A percentile compares a stretch with the other conserved stretches of the same genome.
Conservation (phyloP, 1,140 invertebrate species). For the Eriocheir sinensis region DNA sequence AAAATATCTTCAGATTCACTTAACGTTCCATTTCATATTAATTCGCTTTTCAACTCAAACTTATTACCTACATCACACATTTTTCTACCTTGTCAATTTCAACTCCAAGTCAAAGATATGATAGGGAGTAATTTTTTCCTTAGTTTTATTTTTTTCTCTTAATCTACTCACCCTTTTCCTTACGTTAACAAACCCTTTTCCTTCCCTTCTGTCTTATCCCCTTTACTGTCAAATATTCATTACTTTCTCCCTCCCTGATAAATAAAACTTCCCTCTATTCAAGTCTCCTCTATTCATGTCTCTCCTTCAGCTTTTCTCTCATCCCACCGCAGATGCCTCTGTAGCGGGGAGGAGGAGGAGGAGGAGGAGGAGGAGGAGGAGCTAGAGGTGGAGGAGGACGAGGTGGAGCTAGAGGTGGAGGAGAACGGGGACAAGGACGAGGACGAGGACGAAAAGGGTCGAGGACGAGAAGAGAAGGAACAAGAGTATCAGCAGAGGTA, state of each 20-base stretch:
- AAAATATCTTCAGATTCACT: too few relatives aligned
- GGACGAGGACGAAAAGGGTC: neutral
- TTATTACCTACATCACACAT: too few relatives aligned
- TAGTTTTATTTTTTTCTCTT: neutral
- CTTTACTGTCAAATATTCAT: slow-evolving; percentile 7
- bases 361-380: neutral
- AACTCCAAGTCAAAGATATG: too few relatives aligned
- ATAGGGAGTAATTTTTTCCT: too few relatives aligned
- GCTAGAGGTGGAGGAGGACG: neutral
- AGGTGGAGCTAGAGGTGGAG: neutral
- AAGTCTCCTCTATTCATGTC: neutral
- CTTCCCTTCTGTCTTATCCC: slow-evolving; percentile 13
- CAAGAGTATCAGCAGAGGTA: neutral
- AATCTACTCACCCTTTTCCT: too few relatives aligned
- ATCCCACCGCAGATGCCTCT: neutral
- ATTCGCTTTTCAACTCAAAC: too few relatives aligned
- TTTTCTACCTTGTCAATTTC: too few relatives aligned
- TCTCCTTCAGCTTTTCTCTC: neutral
- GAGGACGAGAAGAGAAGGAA: neutral
- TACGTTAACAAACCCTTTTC: neutral
- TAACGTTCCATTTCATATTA: too few relatives aligned
- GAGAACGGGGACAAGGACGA: neutral
- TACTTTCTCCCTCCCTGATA: neutral
- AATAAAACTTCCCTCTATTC: neutral
- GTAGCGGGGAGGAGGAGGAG: neutral